Base-by-base conservation (phyloP, 1,140 invertebrate species). In the Polypedilum vanderplanki region DNA sequence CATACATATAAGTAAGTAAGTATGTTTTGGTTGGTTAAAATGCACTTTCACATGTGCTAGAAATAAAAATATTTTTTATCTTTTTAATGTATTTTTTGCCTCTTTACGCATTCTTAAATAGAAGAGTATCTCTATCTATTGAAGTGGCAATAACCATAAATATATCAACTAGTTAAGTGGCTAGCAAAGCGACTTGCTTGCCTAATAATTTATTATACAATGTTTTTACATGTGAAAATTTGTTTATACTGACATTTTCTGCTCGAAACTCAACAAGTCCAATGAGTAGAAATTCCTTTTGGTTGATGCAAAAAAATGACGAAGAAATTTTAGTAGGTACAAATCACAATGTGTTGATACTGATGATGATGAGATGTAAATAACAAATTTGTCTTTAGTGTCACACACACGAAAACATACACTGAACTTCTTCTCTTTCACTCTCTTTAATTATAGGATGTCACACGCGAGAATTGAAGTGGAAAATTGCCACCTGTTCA, bases 361-460 rank as follows among this genome's bases (percentile, higher is more conserved):
- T 33, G 24, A 3, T 33, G 24, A 33, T 33, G 24, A 33, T 33
- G 24, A 33, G 1, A 33, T 33, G 24, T 33, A 33, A 33, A 33
- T 33, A 33, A 33, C 5, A 33, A 33, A 33, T 33, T 33, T 33
- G 24, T 33, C 24, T 33, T 33, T 33, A 33, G 24, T 33, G 24
- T 33, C 24, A 33, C 24, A 33, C 5, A 33, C 24, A 33, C 24
- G n/a, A n/a, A n/a, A n/a, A n/a, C n/a, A n/a, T n/a, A 33, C 24
- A 33, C 2, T 3, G 5, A 33, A 33, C 3, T 57, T 57, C 46
- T 57, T 57, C 46, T 57, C 46, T 46, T n/a, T 57, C 46, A 57
- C 46, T 57, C n/a, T n/a, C n/a, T 57, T 57, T 57, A n/a, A 57
- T 46, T 46, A 46, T 57, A 57, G n/a, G n/a, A 57, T 57, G 46